phyloP scores from a whole-genome alignment of 2,113 vertebrate genomes.

The Carettochelys insculpta region DNA sequence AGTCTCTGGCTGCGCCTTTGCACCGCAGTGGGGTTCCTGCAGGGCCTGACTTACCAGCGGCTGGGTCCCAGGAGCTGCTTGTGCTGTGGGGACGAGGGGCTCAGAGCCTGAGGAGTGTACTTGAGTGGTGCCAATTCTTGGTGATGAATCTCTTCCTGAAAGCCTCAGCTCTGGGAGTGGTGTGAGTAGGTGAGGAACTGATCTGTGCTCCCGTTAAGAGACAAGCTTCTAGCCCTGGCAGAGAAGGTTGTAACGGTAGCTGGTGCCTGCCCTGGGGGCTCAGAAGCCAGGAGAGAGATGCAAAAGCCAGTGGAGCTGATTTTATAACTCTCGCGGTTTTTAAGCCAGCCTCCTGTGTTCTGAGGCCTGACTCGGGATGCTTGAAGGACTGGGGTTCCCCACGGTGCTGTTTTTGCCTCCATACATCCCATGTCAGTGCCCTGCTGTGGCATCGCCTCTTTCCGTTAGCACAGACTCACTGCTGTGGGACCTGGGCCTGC shows the following conservation, averaged over 20 bases:
- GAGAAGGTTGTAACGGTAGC: not conserved
- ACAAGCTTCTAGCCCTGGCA: not conserved
- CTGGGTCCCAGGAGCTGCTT: not conserved
- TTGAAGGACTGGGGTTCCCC: not conserved
- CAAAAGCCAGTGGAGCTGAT: not conserved
- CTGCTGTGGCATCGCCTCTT: not conserved
- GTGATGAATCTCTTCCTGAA: not conserved
- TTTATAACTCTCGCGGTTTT: not conserved
- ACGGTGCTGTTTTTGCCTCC: not conserved
- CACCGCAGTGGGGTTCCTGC: not conserved
- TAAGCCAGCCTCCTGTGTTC: not conserved
- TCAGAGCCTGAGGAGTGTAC: not conserved
- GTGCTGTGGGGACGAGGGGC: no score
- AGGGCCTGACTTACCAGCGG: not conserved
- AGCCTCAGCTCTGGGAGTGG: not conserved
- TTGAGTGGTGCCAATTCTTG: not conserved
- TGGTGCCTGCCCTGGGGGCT: no score
- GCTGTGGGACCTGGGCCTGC: not conserved
- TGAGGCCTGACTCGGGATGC: not conserved
- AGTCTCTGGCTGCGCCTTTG: not conserved
- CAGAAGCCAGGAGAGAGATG: not conserved
- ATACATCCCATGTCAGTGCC: not conserved
- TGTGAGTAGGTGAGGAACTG: not conserved
- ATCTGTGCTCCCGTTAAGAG: not conserved
- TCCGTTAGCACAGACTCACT: not conserved